These are phyloP conservation scores for Madoqua kirkii DNA, from an alignment of 2,113 vertebrate genomes.

Conservation along the genomic window DNA sequence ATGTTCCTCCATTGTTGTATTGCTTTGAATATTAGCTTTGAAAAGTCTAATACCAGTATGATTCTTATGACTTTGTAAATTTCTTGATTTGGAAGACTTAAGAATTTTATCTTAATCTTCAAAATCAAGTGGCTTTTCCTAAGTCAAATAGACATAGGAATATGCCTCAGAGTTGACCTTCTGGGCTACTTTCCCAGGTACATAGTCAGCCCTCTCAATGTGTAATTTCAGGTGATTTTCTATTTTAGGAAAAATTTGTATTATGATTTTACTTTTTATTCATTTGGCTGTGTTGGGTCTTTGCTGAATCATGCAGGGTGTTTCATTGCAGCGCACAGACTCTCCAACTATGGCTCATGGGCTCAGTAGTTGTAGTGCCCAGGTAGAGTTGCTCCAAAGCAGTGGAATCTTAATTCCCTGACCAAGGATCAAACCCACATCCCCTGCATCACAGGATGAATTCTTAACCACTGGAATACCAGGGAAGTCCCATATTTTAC, in stretches of 20 bases:
- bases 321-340: accelerated
- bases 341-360: not conserved
- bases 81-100: not conserved
- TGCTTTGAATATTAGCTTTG: not conserved
- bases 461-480: not conserved
- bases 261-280: not conserved
- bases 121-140: not conserved
- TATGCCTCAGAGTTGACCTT: not conserved
- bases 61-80: not conserved
- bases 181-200: not conserved
- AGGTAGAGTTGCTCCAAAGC: not conserved
- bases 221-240: not conserved
- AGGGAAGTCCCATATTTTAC: not conserved
- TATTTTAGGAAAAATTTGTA: not conserved
- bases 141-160: not conserved
- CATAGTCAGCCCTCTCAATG: not conserved
- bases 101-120: not conserved
- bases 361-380: not conserved
- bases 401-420: not conserved
- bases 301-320: not conserved
- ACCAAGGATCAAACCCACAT: not conserved
- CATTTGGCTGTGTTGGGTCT: not conserved
- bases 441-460: not conserved
- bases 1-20: not conserved
- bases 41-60: not conserved